These are phyloP conservation scores for Sesamia inferens DNA, from an alignment of 2,888 invertebrate species.

Conservation along the genomic window DNA sequence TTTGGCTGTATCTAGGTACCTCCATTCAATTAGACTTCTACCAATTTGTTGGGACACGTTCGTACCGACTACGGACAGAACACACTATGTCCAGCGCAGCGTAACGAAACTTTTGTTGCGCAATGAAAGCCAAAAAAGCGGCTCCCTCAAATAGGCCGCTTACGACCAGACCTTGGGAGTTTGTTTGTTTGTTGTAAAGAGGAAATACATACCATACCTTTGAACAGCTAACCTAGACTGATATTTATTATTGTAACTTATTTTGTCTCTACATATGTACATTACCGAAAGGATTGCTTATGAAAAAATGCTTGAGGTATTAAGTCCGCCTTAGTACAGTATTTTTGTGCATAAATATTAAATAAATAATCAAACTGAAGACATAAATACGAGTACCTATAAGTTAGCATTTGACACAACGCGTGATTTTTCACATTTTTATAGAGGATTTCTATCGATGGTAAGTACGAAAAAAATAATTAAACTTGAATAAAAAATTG, in stretches of 20 bases:
- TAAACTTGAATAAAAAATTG: not conserved
- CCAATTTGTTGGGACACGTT: conserved; percentile 64
- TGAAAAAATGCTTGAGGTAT: too few relatives aligned
- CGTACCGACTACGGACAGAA: conserved; percentile 39
- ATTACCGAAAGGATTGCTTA: too few relatives aligned
- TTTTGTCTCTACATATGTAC: too few relatives aligned
- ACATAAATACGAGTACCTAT: too few relatives aligned
- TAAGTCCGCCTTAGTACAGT: too few relatives aligned
- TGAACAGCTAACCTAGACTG: not conserved
- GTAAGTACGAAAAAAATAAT: not conserved
- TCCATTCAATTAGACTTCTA: conserved; percentile 69
- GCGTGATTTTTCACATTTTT: not conserved
- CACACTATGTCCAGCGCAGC: conserved; percentile 41
- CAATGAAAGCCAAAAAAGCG: conserved; percentile 43
- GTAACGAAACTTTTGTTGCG: conserved; percentile 50
- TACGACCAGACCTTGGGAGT: conserved; percentile 6
- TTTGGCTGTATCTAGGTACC: conserved; percentile 35
- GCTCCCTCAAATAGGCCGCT: conserved; percentile 21
- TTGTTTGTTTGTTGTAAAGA: conserved; percentile 1
- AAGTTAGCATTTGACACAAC: not conserved
- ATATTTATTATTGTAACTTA: not conserved
- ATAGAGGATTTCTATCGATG: not conserved
- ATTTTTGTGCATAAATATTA: too few relatives aligned
- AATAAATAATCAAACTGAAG: too few relatives aligned
- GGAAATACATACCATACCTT: not conserved